Base-by-base conservation (phyloP, 2,797 vertebrate genomes). In the Esox lucius region DNA sequence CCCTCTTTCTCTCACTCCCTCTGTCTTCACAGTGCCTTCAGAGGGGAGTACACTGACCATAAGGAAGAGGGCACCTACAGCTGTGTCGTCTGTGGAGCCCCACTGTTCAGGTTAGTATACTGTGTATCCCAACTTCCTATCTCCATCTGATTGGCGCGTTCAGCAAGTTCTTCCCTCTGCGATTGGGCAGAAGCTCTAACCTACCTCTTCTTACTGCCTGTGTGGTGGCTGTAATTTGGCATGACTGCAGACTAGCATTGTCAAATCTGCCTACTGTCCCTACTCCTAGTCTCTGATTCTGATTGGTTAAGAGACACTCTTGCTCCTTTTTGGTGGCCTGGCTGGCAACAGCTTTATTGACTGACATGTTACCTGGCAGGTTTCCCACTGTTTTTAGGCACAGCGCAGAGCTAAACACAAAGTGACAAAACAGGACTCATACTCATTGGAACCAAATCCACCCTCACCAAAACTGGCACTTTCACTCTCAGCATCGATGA, bases 61-160 rank as follows among this genome's bases (percentile, higher is more conserved):
- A 97, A 97, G 90, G 95, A 95, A 67, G 91, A 95, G 65, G 97
- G 98, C 76, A 94, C 88, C 71, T 99, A 97, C 91, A 90, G 91
- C 15, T 99, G 98, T 89, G 94, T 97, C 68, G 97, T 99, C 80
- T 99, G 98, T 70, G 93, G 94, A 26, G 79, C 94, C 28, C 89
- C 90, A 62, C 91, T 98, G 77, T 99, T 99, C 91, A 95, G 86
- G 98, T 98, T 89, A 95, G 94, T 94, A 68, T 28, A 39, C n/a
- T 16, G 17, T 56, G 51, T 19, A 53, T 6, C 51, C 19, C 6
- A 17, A 7, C 51, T 53, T n/a, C 51, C 1, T 1, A 9, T 53
- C 51, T 53, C 5, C 6, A 19, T 19, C 48, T 49, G 48, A 49
- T 12, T 49, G 48, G 64, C n/a, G n/a, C n/a, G n/a, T n/a, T n/a